A percentile compares a stretch with the other conserved stretches of the same genome.
Evolutionary conservation across 1,140 invertebrate species (phyloP).

Genomic region (Cotesia chilonis): DNA sequence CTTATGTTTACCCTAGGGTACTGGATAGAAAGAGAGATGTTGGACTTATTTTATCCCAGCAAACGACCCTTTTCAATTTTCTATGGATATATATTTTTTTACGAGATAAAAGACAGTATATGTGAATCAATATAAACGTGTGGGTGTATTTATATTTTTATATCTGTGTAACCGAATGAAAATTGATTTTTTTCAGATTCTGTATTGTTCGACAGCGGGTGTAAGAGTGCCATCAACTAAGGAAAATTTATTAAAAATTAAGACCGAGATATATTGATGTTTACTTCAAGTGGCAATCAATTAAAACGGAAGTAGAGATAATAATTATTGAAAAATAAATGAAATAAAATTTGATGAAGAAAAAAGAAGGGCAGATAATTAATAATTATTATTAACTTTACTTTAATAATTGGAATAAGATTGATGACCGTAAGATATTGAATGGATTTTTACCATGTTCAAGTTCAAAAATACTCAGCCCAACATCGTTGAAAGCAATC

Average conservation of each 20-base stretch:
- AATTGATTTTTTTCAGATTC: neutral
- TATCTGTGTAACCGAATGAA: neutral
- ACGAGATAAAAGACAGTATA: slow-evolving; percentile 1
- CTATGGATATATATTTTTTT: slow-evolving; percentile 21
- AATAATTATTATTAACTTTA: neutral
- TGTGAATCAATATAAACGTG: too few relatives aligned
- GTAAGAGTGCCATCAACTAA: neutral
- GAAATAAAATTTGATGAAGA: neutral
- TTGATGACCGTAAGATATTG: slow-evolving; percentile 33
- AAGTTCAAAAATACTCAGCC: slow-evolving; percentile 76
- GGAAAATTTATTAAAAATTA: too few relatives aligned
- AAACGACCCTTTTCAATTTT: slow-evolving; percentile 36
- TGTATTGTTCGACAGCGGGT: neutral
- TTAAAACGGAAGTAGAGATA: too few relatives aligned
- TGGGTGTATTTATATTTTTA: too few relatives aligned
- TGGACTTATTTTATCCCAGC: slow-evolving; percentile 25
- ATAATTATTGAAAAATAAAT: too few relatives aligned
- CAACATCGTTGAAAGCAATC: slow-evolving; percentile 79
- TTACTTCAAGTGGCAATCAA: too few relatives aligned
- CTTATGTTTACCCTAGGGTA: slow-evolving; percentile 4
- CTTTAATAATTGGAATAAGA: neutral
- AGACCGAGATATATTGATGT: too few relatives aligned
- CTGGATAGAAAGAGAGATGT: slow-evolving; percentile 8
- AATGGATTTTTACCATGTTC: slow-evolving; percentile 71
- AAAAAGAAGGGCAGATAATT: slow-evolving; percentile 5